Evolutionary conservation across 2,797 vertebrate genomes (phyloP).

Genomic region (Myotis findleyi): DNA sequence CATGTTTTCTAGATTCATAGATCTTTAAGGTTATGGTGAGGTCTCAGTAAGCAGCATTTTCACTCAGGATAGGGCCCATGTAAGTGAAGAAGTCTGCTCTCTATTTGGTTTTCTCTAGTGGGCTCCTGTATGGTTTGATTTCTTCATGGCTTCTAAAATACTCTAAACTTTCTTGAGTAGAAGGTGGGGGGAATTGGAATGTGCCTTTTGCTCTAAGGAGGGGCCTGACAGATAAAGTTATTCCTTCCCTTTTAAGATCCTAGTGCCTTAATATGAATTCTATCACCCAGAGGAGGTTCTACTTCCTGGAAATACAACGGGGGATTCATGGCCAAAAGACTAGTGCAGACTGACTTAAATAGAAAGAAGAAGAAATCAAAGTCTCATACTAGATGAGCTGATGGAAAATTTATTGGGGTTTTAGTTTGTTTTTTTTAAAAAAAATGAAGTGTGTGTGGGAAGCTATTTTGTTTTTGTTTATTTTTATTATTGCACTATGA

Average conservation of each 20-base stretch:
- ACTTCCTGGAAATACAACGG: neutral
- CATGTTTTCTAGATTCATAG: neutral
- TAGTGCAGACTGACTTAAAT: neutral
- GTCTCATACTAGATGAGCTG: neutral
- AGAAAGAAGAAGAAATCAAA: neutral
- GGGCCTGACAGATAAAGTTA: slow-evolving; percentile 52
- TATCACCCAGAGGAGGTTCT: slow-evolving; percentile 19
- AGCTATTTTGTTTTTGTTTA: neutral
- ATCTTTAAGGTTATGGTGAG: neutral
- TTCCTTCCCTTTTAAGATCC: slow-evolving; percentile 42
- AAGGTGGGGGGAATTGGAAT: neutral
- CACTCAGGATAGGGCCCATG: neutral
- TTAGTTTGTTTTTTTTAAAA: slow-evolving; percentile 22
- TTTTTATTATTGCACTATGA: neutral
- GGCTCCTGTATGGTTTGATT: neutral
- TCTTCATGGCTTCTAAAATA: slow-evolving; percentile 11
- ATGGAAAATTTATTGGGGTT: neutral
- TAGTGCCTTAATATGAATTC: slow-evolving; percentile 24
- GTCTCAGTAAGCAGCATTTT: neutral
- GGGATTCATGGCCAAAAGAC: neutral
- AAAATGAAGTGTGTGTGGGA: neutral
- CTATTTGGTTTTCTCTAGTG: neutral
- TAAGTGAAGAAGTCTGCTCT: neutral
- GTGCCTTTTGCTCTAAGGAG: slow-evolving; percentile 2
- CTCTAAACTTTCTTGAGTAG: neutral